phyloP scores from a whole-genome alignment of 2,888 invertebrate genomes.

The Carcina quercana region DNA sequence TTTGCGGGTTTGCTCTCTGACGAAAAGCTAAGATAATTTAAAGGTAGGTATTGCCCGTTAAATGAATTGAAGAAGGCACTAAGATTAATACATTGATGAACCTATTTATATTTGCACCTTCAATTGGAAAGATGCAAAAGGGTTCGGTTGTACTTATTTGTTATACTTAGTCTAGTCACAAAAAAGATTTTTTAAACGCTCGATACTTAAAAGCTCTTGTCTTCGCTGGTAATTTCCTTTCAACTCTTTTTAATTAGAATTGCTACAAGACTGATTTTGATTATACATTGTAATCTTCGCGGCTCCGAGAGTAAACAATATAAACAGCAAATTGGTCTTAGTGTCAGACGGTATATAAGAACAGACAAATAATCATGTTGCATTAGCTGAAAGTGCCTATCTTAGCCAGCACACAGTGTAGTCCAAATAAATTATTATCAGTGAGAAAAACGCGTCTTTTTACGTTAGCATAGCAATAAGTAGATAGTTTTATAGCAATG shows the following conservation, averaged over 20 bases:
- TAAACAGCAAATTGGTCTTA: conserved; percentile 25
- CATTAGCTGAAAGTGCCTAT: conserved; percentile 22
- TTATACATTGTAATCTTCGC: conserved; percentile 4
- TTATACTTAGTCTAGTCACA: conserved; percentile 50
- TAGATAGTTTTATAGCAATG: conserved; percentile 32
- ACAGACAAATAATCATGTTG: too few relatives aligned
- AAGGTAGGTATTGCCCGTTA: too few relatives aligned
- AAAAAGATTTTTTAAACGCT: conserved; percentile 19
- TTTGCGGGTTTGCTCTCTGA: conserved; percentile 28
- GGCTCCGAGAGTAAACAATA: conserved; percentile 2
- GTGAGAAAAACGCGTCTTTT: conserved; percentile 30
- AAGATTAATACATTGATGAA: conserved; percentile 27
- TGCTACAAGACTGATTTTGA: conserved; percentile 35
- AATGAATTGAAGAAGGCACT: too few relatives aligned
- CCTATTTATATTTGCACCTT: conserved; percentile 6
- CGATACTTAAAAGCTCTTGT: neutral
- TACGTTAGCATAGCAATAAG: conserved; percentile 45
- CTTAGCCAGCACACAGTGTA: conserved; percentile 33
- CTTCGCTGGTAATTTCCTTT: conserved; percentile 1
- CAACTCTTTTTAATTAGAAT: conserved; percentile 9
- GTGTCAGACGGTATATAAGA: conserved; percentile 24
- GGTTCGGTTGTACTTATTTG: conserved; percentile 38
- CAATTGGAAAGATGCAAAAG: conserved; percentile 18
- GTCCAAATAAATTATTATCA: conserved; percentile 24
- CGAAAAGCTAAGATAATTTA: conserved; percentile 18